Conservation (phyloP, 2,888 invertebrate species). For the Scrobipalpa atriplicella region DNA sequence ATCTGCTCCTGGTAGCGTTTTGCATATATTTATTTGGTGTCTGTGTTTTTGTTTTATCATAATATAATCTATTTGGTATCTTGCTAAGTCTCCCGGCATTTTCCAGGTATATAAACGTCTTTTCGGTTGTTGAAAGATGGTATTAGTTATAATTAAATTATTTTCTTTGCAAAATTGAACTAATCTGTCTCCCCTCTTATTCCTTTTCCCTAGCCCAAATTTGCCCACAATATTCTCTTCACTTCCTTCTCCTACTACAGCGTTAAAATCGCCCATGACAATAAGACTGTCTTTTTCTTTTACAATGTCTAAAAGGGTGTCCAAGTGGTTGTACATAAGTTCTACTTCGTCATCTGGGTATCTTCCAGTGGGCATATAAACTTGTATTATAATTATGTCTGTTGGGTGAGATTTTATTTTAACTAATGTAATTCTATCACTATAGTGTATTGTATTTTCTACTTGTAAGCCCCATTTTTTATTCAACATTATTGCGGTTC, state of each 20-base stretch:
- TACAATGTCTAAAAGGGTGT: too few species aligned
- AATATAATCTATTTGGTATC: conserved; percentile 26
- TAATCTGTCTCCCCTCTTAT: background rate
- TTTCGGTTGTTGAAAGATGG: conserved; percentile 11
- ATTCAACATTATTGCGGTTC: conserved; percentile 25
- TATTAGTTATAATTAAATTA: conserved; percentile 15
- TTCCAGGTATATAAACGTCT: conserved; percentile 20
- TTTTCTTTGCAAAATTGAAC: conserved; percentile 15
- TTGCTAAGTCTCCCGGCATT: background rate
- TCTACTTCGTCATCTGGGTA: too few species aligned
- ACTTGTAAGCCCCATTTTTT: conserved; percentile 24
- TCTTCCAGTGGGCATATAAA: conserved; percentile 24
- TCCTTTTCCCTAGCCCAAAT: background rate
- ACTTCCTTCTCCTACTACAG: too few species aligned
- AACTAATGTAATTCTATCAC: conserved; percentile 18
- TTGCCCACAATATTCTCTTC: too few species aligned
- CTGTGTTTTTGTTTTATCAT: background rate
- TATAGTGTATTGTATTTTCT: conserved; percentile 20
- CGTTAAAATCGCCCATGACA: too few species aligned
- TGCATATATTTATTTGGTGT: background rate
- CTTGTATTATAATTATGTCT: conserved; percentile 16
- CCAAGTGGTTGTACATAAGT: too few species aligned
- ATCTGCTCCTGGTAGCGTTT: conserved; percentile 11
- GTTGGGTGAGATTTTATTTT: conserved; percentile 1
- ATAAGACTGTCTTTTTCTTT: too few species aligned